Base-by-base conservation (phyloP, 2,113 vertebrate genomes). In the Mungos mungo region DNA sequence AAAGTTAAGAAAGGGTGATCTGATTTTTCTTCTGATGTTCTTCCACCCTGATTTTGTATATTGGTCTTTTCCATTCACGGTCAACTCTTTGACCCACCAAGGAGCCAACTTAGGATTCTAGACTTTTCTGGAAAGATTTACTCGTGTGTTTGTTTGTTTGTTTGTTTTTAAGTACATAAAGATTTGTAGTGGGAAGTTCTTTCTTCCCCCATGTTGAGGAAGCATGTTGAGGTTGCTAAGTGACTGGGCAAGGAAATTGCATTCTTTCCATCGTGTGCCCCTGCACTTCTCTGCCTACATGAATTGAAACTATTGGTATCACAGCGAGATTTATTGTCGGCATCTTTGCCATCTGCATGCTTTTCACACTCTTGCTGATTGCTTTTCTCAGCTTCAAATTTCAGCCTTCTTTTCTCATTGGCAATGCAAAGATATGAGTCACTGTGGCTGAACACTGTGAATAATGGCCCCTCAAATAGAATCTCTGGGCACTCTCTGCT, bases 371-470 rank as follows among this genome's bases (percentile, higher is more conserved):
- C 14, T 1, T 65, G 25, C 41, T 69, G 93, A 80, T 57, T 57
- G n/a, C 52, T 94, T 80, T 76, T 81, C 90, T 93, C 45, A 65
- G 50, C 35, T 71, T 90, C 41, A 76, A 7, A 66, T 72, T 74
- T 95, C 79, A 76, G 31, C 41, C 38, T 92, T 93, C 65, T n/a
- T 63, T 88, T 95, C 74, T 80, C 65, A 57, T 45, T 33, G 85
- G 23, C 63, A 72, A 35, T 38, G 66, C 66, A 90, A 82, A 95
- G 60, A 66, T 54, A 25, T 63, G 60, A 89, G 54, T 82, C 66
- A 77, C 41, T 86, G 79, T 82, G 83, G 31, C 47, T 47, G 65
- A 83, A 86, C 29, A 38, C 5, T 31, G 9, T 68, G 80, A 96
- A 23, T 57, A 69, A 80, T 0, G 29, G 18, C 6, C 65, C n/a